Conservation (phyloP, 2,888 invertebrate genomes). For the Nomada flava region DNA sequence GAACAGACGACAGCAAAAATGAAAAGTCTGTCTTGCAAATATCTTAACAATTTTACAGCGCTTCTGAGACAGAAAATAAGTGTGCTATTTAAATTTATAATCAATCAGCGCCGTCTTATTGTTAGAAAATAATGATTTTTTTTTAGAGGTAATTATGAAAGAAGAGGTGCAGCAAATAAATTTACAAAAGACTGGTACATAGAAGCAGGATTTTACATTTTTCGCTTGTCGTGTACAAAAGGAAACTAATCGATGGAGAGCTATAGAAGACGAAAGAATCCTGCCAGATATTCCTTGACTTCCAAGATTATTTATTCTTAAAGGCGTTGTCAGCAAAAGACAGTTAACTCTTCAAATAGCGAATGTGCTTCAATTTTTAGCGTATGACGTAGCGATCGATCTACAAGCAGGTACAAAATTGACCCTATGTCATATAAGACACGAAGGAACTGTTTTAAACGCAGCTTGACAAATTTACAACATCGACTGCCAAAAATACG, state of each 20-base stretch:
- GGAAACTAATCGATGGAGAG: background rate
- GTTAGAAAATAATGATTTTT: too few relatives aligned
- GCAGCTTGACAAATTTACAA: too few relatives aligned
- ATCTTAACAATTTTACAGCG: background rate
- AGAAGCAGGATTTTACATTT: background rate
- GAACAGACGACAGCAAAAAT: slow-evolving; percentile 20
- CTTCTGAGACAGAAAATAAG: background rate
- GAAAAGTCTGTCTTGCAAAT: background rate
- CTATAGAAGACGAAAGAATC: background rate
- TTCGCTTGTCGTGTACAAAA: background rate
- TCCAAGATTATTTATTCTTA: background rate
- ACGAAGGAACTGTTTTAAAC: background rate
- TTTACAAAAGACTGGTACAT: background rate
- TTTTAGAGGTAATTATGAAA: too few relatives aligned
- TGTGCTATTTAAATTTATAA: background rate
- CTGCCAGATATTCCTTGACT: background rate
- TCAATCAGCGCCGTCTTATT: too few relatives aligned
- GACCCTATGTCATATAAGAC: background rate
- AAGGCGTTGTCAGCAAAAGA: too few relatives aligned
- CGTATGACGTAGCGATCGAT: too few relatives aligned
- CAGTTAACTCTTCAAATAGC: too few relatives aligned
- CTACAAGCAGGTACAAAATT: too few relatives aligned
- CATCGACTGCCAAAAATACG: too few relatives aligned
- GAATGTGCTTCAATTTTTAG: too few relatives aligned
- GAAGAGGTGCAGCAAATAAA: background rate